Percentiles rank a stretch among this genome's conserved stretches.
Evolutionary conservation across 2,888 invertebrate genomes (phyloP).

Genomic region (Odontomyia ornata): DNA sequence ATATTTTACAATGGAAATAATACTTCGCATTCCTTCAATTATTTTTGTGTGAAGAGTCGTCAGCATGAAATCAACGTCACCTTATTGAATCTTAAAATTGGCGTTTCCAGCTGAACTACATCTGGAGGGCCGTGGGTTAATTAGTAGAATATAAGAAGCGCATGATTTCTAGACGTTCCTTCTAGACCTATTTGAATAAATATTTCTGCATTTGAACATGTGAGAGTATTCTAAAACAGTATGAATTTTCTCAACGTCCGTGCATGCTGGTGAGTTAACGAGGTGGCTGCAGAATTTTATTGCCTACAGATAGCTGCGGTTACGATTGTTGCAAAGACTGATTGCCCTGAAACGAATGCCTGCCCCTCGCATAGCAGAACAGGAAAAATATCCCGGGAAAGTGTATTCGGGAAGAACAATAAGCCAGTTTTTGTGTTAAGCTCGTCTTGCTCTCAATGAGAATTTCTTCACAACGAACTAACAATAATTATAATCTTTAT

Average conservation of each 20-base stretch:
- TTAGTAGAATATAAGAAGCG: constrained; percentile 6
- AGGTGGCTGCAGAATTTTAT: constrained; percentile 18
- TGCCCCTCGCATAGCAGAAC: background rate
- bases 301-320: constrained; percentile 23
- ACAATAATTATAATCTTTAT: background rate
- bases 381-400: constrained; percentile 9
- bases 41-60: no score
- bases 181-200: background rate
- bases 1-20: no score
- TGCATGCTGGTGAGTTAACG: background rate
- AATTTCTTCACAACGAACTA: background rate
- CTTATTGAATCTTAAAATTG: no score
- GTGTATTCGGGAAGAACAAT: background rate
- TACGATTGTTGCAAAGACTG: background rate
- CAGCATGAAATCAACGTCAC: no score
- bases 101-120: no score
- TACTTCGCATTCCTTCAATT: no score
- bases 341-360: no score
- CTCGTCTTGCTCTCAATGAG: background rate
- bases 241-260: constrained; percentile 4
- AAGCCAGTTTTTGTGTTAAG: background rate
- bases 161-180: constrained; percentile 9
- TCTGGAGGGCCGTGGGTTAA: background rate
- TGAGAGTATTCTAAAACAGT: background rate
- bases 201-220: background rate